Evolutionary conservation across 2,888 invertebrate species (phyloP), one percentile per base, ranked within the genome.

Genomic region (Sesia bembeciformis): DNA sequence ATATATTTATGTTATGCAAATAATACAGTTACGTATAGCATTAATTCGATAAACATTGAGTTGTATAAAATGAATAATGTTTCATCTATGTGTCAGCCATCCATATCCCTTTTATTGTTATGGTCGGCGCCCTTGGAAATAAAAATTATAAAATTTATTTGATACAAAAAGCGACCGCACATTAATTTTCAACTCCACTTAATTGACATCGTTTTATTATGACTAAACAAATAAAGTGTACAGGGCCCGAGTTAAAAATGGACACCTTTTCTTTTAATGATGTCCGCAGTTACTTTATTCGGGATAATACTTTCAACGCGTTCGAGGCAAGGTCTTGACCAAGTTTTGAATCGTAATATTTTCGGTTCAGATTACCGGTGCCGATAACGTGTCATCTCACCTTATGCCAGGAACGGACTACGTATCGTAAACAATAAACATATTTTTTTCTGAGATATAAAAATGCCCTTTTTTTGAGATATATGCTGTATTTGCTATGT

Each of bases 311-410:
- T 70, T 65, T 68, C 68, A 67, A 70, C 68, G 69, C 61, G 64
- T 52, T 60, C 62, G 67, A 66, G 60, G 72, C 81, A 81, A 84
- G 83, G 79, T 81, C 81, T 81, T 85, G 84, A 82, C 87, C 86
- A 88, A 88, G 84, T 88, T 88, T 84, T 84, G 84, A 86, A 84
- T 88, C 84, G 85, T 90, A 90, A 90, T 90, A 90, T 88, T 90
- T 89, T 83, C 85, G 84, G 82, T 74, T 88, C 84, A 87, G 90
- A 90, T 90, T 90, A 90, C 90, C 77, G 69, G 62, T 66, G 65
- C 75, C 70, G 90, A 90, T 90, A 89, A 83, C 77, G 78, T 71
- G 76, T 83, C 86, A 85, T 88, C 87, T 87, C 88, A 84, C 87
- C 84, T 88, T 76, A 62, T 60, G 60, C 61, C 84, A 84, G 86